Conservation (phyloP, 2,797 vertebrate genomes). For the Liparis tanakae region DNA sequence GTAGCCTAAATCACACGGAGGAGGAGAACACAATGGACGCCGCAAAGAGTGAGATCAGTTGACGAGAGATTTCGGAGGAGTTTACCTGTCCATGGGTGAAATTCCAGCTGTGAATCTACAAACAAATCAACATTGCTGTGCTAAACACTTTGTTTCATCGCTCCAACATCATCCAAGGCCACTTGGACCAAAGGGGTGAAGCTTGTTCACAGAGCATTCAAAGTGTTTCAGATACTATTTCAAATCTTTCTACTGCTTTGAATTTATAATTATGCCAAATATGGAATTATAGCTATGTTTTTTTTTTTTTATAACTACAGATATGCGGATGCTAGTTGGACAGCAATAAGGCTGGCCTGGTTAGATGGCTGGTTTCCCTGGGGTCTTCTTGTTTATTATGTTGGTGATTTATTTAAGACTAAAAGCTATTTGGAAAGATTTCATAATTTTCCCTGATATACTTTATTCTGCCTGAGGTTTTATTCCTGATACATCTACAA, state of each 20-base stretch:
- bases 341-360: not conserved
- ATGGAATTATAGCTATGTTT: not conserved
- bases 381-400: not conserved
- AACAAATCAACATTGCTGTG: not conserved
- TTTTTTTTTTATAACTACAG: not conserved
- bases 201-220: not conserved
- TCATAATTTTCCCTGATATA: not conserved
- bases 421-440: conserved; percentile 2
- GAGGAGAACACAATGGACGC: not conserved
- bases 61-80: not conserved
- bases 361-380: not conserved
- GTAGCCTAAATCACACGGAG: not conserved
- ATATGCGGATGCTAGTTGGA: not conserved
- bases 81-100: not conserved
- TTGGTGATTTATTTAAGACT: not conserved
- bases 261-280: not conserved
- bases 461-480: not conserved
- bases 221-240: not conserved
- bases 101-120: not conserved
- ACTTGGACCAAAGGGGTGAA: not conserved
- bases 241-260: not conserved
- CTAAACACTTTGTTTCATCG: not conserved
- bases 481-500: not conserved
- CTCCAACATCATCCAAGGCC: not conserved
- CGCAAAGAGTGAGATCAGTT: not conserved